phyloP scores from a whole-genome alignment of 1,140 invertebrate species.

The Papilio machaon region DNA sequence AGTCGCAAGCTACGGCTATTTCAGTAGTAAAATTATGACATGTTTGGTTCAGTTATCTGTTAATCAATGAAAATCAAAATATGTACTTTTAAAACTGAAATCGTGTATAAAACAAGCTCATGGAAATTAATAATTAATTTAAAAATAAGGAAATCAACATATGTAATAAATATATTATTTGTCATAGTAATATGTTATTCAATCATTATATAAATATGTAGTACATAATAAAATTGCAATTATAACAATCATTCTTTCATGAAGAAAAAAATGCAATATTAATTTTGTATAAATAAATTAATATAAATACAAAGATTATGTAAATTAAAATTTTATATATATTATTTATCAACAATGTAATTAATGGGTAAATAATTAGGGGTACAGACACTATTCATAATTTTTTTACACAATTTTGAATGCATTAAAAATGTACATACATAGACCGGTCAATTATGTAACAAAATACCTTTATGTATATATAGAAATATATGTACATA shows the following conservation, averaged over 20 bases:
- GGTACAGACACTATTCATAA: too few relatives aligned
- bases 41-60: too few relatives aligned
- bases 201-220: too few relatives aligned
- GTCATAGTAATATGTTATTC: not conserved
- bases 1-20: too few relatives aligned
- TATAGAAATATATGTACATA: too few relatives aligned
- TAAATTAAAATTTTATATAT: not conserved
- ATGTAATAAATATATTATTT: conserved; percentile 6
- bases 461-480: too few relatives aligned
- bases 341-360: too few relatives aligned
- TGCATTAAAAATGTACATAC: too few relatives aligned
- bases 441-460: too few relatives aligned
- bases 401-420: too few relatives aligned
- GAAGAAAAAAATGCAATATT: not conserved
- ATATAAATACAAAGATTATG: not conserved
- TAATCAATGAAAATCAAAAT: not conserved
- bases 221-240: not conserved
- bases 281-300: not conserved
- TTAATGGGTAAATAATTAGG: too few relatives aligned
- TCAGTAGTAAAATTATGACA: too few relatives aligned
- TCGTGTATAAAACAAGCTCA: not conserved
- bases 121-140: not conserved
- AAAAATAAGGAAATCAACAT: not conserved
- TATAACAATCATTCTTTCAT: not conserved
- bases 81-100: not conserved